Percentiles rank a stretch among this genome's conserved stretches.
Evolutionary conservation across 2,888 invertebrate genomes (phyloP).

Genomic region (Osedax frankpressi): DNA sequence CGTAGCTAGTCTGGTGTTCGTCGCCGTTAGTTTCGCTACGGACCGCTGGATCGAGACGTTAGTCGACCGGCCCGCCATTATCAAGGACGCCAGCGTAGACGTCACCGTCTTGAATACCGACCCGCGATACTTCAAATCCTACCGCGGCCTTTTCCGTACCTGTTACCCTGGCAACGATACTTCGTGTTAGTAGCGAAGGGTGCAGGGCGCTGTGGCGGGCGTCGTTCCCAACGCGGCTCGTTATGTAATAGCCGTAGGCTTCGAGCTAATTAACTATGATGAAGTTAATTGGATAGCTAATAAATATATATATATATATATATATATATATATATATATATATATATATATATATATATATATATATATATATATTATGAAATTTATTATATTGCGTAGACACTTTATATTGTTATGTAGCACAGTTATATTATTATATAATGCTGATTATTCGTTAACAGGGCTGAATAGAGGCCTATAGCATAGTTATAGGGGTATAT

Average conservation of each 20-base stretch:
- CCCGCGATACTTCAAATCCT: slow-evolving; percentile 25
- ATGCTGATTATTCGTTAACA: too few species aligned
- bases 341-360: too few species aligned
- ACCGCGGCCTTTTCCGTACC: slow-evolving; percentile 36
- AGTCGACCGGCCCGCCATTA: slow-evolving; percentile 27
- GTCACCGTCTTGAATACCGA: background rate
- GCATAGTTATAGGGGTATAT: too few species aligned
- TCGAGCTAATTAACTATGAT: background rate
- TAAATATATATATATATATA: background rate
- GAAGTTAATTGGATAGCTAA: background rate
- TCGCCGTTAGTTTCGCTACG: slow-evolving; percentile 36
- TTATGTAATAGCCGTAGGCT: too few species aligned
- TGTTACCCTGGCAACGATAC: slow-evolving; percentile 38
- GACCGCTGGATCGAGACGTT: slow-evolving; percentile 37
- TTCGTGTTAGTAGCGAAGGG: slow-evolving; percentile 32
- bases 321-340: too few species aligned
- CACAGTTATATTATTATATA: too few species aligned
- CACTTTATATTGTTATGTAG: too few species aligned
- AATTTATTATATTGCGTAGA: too few species aligned
- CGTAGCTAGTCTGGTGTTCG: slow-evolving; percentile 19
- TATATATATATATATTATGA: too few species aligned
- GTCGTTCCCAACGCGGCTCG: background rate
- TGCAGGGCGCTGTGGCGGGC: background rate
- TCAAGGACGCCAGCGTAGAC: background rate
- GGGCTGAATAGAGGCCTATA: too few species aligned